phyloP scores from a whole-genome alignment of 2,888 invertebrate genomes.

The Panorpa germanica region DNA sequence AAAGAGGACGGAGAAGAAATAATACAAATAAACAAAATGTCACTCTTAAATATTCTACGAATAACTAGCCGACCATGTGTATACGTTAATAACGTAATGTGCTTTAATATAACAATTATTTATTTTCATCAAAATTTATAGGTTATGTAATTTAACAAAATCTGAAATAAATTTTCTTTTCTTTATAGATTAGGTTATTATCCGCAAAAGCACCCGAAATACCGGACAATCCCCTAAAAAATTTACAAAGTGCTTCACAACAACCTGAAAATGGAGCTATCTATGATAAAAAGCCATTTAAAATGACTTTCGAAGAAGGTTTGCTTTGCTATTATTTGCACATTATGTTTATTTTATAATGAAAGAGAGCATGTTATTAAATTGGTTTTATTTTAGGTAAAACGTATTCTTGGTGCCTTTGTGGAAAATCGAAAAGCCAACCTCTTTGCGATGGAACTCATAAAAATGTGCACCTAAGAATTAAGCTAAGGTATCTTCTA shows the following conservation, averaged over 20 bases:
- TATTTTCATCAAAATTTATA: too few relatives aligned
- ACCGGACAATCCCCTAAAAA: slow-evolving; percentile 43
- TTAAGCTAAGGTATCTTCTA: slow-evolving; percentile 39
- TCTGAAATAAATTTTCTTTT: too few relatives aligned
- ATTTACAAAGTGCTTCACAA: slow-evolving; percentile 35
- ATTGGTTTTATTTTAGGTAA: slow-evolving; percentile 29
- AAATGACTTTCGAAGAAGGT: slow-evolving; percentile 47
- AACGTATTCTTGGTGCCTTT: slow-evolving; percentile 80
- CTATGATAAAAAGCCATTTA: slow-evolving; percentile 82
- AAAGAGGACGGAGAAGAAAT: too few relatives aligned
- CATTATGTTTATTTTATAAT: not conserved
- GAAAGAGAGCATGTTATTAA: too few relatives aligned
- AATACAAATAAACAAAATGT: too few relatives aligned
- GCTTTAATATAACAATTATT: too few relatives aligned
- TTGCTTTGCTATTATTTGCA: slow-evolving; percentile 16
- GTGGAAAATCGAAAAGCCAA: slow-evolving; percentile 81
- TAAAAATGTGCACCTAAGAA: slow-evolving; percentile 51
- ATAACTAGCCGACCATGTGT: too few relatives aligned
- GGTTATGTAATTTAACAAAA: too few relatives aligned
- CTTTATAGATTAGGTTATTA: too few relatives aligned
- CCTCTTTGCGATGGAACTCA: slow-evolving; percentile 93
- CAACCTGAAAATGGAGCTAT: slow-evolving; percentile 56
- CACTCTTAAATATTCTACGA: too few relatives aligned
- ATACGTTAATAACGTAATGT: too few relatives aligned
- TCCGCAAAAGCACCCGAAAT: too few relatives aligned